These are phyloP conservation scores for Holacanthella duospinosa DNA, from an alignment of 2,888 invertebrate species.

Conservation along the genomic window DNA sequence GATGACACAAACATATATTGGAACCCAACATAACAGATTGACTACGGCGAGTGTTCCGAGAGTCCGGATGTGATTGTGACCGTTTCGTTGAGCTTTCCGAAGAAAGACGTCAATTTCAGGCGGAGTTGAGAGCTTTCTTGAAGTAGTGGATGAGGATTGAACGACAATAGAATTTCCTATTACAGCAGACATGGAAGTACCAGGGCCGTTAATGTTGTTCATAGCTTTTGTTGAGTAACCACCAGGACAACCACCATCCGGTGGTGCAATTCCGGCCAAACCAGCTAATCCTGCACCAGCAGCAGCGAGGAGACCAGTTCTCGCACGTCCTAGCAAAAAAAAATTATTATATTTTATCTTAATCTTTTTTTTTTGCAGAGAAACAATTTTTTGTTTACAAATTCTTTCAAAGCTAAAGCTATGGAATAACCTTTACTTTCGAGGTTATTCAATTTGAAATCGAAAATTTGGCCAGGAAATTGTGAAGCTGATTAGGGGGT, in stretches of 20 bases:
- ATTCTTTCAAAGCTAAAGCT: too few species aligned
- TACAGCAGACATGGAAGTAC: not conserved
- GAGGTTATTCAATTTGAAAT: too few species aligned
- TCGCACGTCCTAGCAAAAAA: constrained; percentile 34
- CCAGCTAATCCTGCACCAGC: constrained; percentile 37
- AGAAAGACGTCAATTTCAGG: constrained; percentile 35
- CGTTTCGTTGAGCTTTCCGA: constrained; percentile 35
- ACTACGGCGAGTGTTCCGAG: constrained; percentile 73
- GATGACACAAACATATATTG: constrained; percentile 73
- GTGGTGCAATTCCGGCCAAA: constrained; percentile 31
- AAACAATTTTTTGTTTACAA: too few species aligned
- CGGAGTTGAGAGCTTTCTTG: constrained; percentile 17
- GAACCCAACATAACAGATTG: constrained; percentile 82
- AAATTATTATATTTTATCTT: too few species aligned
- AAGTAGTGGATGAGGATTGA: not conserved
- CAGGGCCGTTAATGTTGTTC: not conserved
- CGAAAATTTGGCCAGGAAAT: too few species aligned
- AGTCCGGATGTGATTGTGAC: constrained; percentile 55
- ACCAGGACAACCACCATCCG: constrained; percentile 10
- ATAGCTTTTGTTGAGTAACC: not conserved
- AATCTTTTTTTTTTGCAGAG: too few species aligned
- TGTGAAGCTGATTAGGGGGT: too few species aligned
- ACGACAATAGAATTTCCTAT: not conserved
- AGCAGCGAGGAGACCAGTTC: constrained; percentile 35
- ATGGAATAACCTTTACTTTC: too few species aligned